Percentiles rank a stretch among this genome's conserved stretches.
Evolutionary conservation across 2,113 vertebrate genomes (phyloP).

Genomic region (Mugil cephalus): DNA sequence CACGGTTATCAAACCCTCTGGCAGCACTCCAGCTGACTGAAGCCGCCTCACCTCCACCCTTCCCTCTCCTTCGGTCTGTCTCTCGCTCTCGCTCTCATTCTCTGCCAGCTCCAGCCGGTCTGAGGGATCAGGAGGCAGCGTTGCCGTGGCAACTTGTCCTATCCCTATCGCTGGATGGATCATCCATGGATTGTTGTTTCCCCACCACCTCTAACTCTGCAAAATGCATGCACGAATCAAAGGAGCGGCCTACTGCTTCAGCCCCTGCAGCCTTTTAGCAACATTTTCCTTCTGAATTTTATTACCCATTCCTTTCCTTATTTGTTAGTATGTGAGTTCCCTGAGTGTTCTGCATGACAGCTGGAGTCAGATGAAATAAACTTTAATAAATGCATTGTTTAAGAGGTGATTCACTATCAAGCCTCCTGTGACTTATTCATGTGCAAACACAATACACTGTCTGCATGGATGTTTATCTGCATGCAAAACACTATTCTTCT

Average conservation of each 20-base stretch:
- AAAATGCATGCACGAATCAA: slow-evolving; percentile 13
- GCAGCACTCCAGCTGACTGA: slow-evolving; percentile 46
- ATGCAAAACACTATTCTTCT: too few species aligned
- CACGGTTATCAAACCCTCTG: slow-evolving; percentile 64
- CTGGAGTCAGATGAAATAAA: slow-evolving; percentile 3
- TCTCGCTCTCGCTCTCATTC: slow-evolving; percentile 53
- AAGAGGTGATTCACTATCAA: slow-evolving; percentile 29
- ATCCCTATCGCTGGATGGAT: slow-evolving; percentile 61
- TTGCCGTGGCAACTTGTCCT: slow-evolving; percentile 78
- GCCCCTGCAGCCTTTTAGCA: neutral
- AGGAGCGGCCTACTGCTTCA: slow-evolving; percentile 5
- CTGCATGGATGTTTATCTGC: too few species aligned
- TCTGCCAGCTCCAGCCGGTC: slow-evolving; percentile 68
- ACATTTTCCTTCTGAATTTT: neutral
- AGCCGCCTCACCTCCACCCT: slow-evolving; percentile 10
- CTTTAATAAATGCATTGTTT: slow-evolving; percentile 25
- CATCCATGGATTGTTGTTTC: slow-evolving; percentile 53
- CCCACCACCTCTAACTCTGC: slow-evolving; percentile 8
- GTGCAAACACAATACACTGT: too few species aligned
- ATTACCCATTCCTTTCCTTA: neutral
- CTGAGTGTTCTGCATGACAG: neutral
- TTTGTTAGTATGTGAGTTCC: neutral
- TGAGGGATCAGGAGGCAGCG: slow-evolving; percentile 65
- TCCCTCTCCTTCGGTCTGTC: slow-evolving; percentile 36
- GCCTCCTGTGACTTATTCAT: too few species aligned